Base-by-base conservation (phyloP, 2,797 vertebrate genomes). In the Ataeniobius toweri region DNA sequence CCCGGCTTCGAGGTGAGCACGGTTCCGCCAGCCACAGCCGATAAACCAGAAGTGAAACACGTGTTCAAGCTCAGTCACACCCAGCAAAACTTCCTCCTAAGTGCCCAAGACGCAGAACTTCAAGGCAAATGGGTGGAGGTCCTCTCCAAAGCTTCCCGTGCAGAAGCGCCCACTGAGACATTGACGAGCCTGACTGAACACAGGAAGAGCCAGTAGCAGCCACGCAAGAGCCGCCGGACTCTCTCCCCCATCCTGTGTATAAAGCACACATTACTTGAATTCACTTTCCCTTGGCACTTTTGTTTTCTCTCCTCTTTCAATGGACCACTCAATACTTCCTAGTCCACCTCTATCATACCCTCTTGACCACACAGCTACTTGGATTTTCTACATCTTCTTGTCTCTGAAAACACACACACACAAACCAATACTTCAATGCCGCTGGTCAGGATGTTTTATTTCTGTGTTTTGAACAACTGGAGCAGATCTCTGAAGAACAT, bases 281-380 rank as follows among this genome's bases (percentile, higher is more conserved):
- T 96, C 88, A 93, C 91, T 93, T 95, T 94, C 96, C 92, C 93
- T 94, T 95, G 94, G 96, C 96, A 97, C 96, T 97, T 96, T 97
- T 94, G 22, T 22, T 72, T 80, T 55, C 59, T 65, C 79, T 78
- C 44, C 44, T 50, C 58, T 86, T 85, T 71, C 81, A 82, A 90
- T 92, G 91, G 94, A 95, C 90, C 86, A 85, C 92, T 94, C 90
- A 81, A 88, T 93, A 89, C 88, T 88, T 86, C 76, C 79, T 88
- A 89, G 89, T 90, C 92, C 87, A 87, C 86, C 86, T 86, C 85
- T 84, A 69, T 84, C 73, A 53, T 39, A 46, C 83, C 78, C 74
- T 86, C 86, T 80, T 74, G 63, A 85, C 71, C 85, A 86, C 88
- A 82, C 75, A 71, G 73, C 74, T 77, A 39, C 55, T 55, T 74